These are phyloP conservation scores for Rhynchonycteris naso DNA, from an alignment of 2,797 vertebrate genomes.

Conservation along the genomic window DNA sequence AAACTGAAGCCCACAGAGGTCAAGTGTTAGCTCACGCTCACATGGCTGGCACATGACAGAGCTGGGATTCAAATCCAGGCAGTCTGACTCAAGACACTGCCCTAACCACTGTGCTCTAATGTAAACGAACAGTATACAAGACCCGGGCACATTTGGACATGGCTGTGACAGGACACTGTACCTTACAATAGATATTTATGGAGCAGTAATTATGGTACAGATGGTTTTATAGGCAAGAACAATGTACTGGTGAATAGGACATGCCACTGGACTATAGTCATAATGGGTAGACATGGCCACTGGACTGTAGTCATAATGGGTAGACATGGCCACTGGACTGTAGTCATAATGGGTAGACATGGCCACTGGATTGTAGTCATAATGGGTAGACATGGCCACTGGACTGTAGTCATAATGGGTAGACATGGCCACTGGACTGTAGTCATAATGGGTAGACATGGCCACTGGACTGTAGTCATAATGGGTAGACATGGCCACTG, in stretches of 20 bases:
- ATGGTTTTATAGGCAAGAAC: background rate
- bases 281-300: too few relatives aligned
- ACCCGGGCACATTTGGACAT: rapidly evolving
- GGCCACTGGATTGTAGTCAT: too few relatives aligned
- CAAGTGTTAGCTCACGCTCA: background rate
- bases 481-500: too few relatives aligned
- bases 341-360: too few relatives aligned
- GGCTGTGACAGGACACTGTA: background rate
- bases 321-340: too few relatives aligned
- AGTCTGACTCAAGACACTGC: background rate
- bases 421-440: too few relatives aligned
- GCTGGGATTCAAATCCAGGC: background rate
- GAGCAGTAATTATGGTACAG: background rate
- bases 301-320: too few relatives aligned
- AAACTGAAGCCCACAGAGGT: background rate
- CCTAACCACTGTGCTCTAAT: background rate
- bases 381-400: too few relatives aligned
- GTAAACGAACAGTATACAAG: background rate
- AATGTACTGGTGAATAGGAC: rapidly evolving
- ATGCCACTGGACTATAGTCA: too few relatives aligned
- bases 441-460: too few relatives aligned
- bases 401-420: too few relatives aligned
- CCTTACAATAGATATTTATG: background rate
- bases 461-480: too few relatives aligned
- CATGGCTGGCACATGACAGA: background rate